phyloP scores from a whole-genome alignment of 2,113 vertebrate species.

The western clawed frog (Xenopus tropicalis) region DNA sequence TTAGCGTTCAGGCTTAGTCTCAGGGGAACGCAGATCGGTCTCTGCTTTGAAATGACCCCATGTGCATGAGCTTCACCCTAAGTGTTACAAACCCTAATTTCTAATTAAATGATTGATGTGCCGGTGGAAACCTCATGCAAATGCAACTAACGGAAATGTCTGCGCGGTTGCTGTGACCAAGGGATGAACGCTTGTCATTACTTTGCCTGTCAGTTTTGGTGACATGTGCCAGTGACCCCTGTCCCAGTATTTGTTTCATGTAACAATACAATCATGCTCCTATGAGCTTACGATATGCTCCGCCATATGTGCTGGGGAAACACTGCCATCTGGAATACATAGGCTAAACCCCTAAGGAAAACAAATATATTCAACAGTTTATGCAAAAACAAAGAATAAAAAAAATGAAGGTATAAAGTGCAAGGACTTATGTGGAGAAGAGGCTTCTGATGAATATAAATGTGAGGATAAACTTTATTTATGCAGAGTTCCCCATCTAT shows the following conservation, averaged over 20 bases:
- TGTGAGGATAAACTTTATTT: not conserved
- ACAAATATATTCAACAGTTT: slow-evolving; percentile 60
- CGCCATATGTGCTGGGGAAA: slow-evolving; percentile 60
- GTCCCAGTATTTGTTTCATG: slow-evolving; percentile 47
- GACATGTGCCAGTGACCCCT: slow-evolving; percentile 40
- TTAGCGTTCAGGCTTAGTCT: not conserved
- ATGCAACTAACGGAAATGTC: not conserved
- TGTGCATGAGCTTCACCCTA: not conserved
- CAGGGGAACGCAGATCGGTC: not conserved
- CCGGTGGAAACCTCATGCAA: not conserved
- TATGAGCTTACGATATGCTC: slow-evolving; percentile 45
- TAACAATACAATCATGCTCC: slow-evolving; percentile 40
- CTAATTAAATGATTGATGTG: slow-evolving; percentile 15
- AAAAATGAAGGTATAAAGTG: slow-evolving; percentile 36
- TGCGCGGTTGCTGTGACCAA: not conserved
- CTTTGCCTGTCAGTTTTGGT: slow-evolving; percentile 46
- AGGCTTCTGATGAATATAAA: slow-evolving; percentile 30
- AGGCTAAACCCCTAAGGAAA: slow-evolving; percentile 58
- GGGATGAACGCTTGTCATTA: slow-evolving; percentile 3
- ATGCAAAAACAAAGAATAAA: slow-evolving; percentile 54
- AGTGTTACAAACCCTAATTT: slow-evolving; percentile 6
- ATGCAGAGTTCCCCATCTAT: too few species aligned
- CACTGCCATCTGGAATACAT: slow-evolving; percentile 60
- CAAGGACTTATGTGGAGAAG: slow-evolving; percentile 44
- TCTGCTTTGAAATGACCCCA: not conserved